Evolutionary conservation across 2,113 vertebrate genomes (phyloP).

Genomic region (Steatornis caripensis): DNA sequence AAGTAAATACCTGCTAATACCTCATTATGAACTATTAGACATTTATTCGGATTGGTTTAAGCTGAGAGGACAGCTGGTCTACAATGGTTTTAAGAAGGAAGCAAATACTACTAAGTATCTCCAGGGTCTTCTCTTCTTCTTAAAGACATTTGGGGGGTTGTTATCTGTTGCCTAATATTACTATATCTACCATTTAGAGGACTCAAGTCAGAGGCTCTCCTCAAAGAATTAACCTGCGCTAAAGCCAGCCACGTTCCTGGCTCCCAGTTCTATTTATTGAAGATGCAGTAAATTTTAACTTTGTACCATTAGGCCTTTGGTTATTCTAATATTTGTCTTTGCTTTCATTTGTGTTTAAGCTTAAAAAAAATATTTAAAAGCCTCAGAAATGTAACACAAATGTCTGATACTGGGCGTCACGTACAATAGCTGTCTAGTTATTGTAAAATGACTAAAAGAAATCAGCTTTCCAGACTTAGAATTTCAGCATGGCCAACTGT

Average conservation of each 20-base stretch:
- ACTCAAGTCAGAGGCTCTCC: neutral
- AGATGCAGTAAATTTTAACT: neutral
- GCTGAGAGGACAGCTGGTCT: neutral
- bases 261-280: neutral
- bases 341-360: neutral
- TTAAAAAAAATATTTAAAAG: neutral
- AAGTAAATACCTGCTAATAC: slow-evolving; percentile 1
- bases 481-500: neutral
- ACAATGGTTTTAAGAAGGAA: neutral
- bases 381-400: neutral
- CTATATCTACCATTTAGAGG: neutral
- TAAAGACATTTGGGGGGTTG: neutral
- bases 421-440: neutral
- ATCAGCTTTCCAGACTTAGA: neutral
- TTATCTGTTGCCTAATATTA: neutral
- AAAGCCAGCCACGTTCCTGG: neutral
- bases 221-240: neutral
- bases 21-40: slow-evolving; percentile 49
- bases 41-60: slow-evolving; percentile 18
- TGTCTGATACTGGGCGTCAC: neutral
- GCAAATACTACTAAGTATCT: neutral
- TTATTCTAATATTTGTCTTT: neutral
- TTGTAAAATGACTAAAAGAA: neutral
- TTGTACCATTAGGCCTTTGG: neutral
- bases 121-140: neutral